A percentile compares a stretch with the other conserved stretches of the same genome.
phyloP scores from a whole-genome alignment of 1,140 invertebrate species.

The Ptiloglossa arizonensis region DNA sequence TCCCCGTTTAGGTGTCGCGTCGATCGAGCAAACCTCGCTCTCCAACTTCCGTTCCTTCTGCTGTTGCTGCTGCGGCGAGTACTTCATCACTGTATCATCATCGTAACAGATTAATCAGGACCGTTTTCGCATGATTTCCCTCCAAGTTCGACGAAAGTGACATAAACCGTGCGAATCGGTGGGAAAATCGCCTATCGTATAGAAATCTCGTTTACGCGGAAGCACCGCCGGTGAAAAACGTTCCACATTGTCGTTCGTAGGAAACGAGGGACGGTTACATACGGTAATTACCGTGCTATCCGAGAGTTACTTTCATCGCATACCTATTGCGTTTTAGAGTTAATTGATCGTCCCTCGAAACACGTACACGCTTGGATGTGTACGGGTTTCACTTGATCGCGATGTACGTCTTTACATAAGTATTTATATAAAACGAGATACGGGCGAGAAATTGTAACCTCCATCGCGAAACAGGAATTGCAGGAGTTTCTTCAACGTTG shows the following conservation, averaged over 20 bases:
- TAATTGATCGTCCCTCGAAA: neutral
- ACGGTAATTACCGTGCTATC: constrained; percentile 12
- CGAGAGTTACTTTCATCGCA: too few species aligned
- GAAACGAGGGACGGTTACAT: neutral
- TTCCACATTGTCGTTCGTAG: neutral
- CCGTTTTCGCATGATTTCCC: neutral
- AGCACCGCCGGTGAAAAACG: neutral
- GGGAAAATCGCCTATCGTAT: constrained; percentile 2
- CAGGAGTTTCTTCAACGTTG: neutral
- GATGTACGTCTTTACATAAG: too few species aligned
- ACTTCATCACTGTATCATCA: constrained; percentile 73
- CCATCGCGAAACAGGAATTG: too few species aligned
- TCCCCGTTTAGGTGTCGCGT: constrained; percentile 66
- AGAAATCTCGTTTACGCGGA: neutral
- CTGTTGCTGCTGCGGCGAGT: constrained; percentile 79
- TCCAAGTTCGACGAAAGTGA: neutral
- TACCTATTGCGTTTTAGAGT: neutral
- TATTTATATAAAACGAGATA: too few species aligned
- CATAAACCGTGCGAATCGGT: neutral
- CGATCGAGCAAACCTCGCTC: constrained; percentile 74
- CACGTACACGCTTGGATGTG: too few species aligned
- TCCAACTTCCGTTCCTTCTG: constrained; percentile 78
- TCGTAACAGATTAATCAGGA: constrained; percentile 22
- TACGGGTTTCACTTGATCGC: too few species aligned
- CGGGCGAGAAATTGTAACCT: too few species aligned